phyloP scores from a whole-genome alignment of 2,888 invertebrate species.

The Lasioglossum figueresi region DNA sequence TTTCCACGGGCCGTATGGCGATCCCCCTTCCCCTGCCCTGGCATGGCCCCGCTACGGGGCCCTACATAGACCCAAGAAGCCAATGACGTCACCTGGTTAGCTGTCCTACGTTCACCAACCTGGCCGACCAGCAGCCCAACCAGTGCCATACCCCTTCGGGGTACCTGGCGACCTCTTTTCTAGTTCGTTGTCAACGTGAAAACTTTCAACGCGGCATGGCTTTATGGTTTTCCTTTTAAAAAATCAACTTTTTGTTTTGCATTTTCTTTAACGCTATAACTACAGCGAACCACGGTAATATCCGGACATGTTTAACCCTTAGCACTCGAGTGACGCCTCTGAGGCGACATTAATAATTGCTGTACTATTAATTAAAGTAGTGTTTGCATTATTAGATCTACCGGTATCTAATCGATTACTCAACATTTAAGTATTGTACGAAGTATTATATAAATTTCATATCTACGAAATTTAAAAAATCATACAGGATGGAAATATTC shows the following conservation, averaged over 20 bases:
- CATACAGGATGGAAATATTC: too few species aligned
- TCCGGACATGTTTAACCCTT: too few species aligned
- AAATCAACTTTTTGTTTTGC: background rate
- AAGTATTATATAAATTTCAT: too few species aligned
- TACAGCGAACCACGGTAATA: too few species aligned
- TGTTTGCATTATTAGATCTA: too few species aligned
- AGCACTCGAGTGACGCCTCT: too few species aligned
- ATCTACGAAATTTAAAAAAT: too few species aligned
- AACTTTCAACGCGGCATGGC: background rate
- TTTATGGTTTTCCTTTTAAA: background rate
- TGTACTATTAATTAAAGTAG: too few species aligned
- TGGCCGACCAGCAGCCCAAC: slow-evolving; percentile 65
- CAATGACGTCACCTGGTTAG: slow-evolving; percentile 79
- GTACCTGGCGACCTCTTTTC: slow-evolving; percentile 39
- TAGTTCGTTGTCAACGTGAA: background rate
- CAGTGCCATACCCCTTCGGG: slow-evolving; percentile 59
- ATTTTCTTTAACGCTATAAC: too few species aligned
- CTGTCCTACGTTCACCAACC: slow-evolving; percentile 78
- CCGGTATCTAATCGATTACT: too few species aligned
- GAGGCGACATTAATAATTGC: too few species aligned
- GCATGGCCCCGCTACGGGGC: slow-evolving; percentile 39
- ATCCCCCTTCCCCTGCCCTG: slow-evolving; percentile 45
- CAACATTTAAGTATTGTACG: too few species aligned
- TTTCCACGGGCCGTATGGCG: slow-evolving; percentile 44
- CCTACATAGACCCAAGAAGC: slow-evolving; percentile 73